These are phyloP conservation scores for Andricus grossulariae DNA, from an alignment of 1,140 invertebrate genomes.

Conservation along the genomic window DNA sequence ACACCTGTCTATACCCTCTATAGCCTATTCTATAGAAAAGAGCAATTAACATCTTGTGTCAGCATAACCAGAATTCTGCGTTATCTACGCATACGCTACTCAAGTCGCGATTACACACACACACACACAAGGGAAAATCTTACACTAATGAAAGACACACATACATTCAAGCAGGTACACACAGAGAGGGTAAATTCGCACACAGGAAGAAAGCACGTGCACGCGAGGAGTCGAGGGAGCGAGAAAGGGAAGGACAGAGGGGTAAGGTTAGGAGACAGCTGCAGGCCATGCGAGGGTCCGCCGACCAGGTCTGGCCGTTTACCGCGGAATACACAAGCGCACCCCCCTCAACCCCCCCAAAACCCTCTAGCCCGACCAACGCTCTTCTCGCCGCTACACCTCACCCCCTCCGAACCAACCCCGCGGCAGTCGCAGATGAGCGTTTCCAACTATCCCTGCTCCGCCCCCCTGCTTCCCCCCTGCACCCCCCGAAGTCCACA, in stretches of 20 bases:
- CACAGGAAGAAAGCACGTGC: slow-evolving; percentile 38
- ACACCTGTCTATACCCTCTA: too few relatives aligned
- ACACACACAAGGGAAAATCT: neutral
- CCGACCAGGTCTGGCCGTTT: slow-evolving; percentile 60
- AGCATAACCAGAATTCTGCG: too few relatives aligned
- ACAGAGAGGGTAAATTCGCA: slow-evolving; percentile 16
- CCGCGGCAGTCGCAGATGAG: slow-evolving; percentile 39
- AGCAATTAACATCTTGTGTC: too few relatives aligned
- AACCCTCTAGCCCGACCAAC: neutral
- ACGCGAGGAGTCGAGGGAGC: slow-evolving; percentile 21
- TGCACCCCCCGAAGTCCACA: slow-evolving; percentile 48
- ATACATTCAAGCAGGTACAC: neutral
- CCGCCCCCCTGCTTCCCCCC: slow-evolving; percentile 50
- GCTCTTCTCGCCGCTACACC: slow-evolving; percentile 38
- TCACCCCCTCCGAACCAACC: slow-evolving; percentile 59
- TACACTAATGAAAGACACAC: neutral
- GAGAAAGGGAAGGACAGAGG: slow-evolving; percentile 30
- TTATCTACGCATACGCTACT: too few relatives aligned
- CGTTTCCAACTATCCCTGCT: slow-evolving; percentile 35
- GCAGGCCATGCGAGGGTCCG: slow-evolving; percentile 55
- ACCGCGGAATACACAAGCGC: slow-evolving; percentile 59
- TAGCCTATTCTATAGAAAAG: too few relatives aligned
- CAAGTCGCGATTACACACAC: neutral
- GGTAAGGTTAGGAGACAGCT: slow-evolving; percentile 39
- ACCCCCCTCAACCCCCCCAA: slow-evolving; percentile 37